These are phyloP conservation scores for Nesogale talazaci DNA, from an alignment of 2,113 vertebrate genomes.

Conservation along the genomic window DNA sequence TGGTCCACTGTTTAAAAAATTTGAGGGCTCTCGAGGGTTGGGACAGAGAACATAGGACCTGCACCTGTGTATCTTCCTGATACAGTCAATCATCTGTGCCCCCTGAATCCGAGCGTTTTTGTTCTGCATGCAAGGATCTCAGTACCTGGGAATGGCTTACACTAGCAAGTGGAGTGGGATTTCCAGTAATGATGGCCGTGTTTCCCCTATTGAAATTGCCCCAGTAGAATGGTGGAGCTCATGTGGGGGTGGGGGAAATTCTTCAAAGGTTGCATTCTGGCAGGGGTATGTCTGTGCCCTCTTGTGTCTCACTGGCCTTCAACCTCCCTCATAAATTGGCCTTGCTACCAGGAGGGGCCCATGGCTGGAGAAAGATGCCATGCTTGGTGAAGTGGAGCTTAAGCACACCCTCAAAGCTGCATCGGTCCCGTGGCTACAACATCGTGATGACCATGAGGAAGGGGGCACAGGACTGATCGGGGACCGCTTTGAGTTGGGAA, in stretches of 20 bases:
- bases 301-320: too few species aligned
- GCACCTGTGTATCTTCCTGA: not conserved
- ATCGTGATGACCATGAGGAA: not conserved
- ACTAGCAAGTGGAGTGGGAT: not conserved
- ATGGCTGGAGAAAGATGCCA: not conserved
- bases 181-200: not conserved
- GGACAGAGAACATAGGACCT: not conserved
- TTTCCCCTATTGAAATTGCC: not conserved
- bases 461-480: too few species aligned
- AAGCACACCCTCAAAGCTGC: not conserved
- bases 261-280: not conserved
- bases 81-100: not conserved
- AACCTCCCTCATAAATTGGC: not conserved
- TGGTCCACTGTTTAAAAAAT: too few species aligned
- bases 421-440: not conserved
- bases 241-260: fast-evolving
- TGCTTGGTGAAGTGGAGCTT: not conserved
- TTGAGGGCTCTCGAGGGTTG: too few species aligned
- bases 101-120: not conserved
- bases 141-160: not conserved
- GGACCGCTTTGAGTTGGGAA: not conserved
- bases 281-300: not conserved
- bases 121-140: not conserved
- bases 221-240: not conserved
- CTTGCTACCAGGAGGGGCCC: not conserved